Base-by-base conservation (phyloP, 37 sponge, comb jelly and placozoan species). In the Diacarnus erythraeanus region DNA sequence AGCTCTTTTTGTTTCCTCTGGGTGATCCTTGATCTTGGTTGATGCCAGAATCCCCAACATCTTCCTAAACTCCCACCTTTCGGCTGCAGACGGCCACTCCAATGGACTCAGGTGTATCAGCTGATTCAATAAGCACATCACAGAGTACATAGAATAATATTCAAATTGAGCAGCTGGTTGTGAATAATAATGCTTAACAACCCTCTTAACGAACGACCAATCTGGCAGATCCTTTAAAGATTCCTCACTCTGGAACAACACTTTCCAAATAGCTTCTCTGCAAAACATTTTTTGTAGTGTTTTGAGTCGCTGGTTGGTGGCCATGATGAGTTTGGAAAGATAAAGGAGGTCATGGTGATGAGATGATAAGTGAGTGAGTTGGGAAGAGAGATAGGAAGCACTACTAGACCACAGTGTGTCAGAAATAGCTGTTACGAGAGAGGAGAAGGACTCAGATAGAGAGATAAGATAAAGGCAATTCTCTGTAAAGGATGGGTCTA, bases 281-380 rank as follows among this genome's bases (percentile, higher is more conserved):
- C 77, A 76, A 38, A 58, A 15, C 21, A 40, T 17, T 3, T 23
- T 6, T 25, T 60, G 63, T 26, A 76, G 77, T 3, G 8, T 3
- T 22, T 20, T 33, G 34, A 34, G 42, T 4, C 64, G 18, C 2
- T 4, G 29, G 2, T 61, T 6, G 12, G 42, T 34, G n/a, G 33
- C 42, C 18, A 3, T 37, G 60, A 80, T 69, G 35, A 80, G 38
- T 5, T 58, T n/a, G 17, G 71, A 44, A 0, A 80, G 44, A 39
- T 80, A 36, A 21, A 80, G 71, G 30, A 44, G 57, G 60, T 80
- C 60, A 42, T 71, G 72, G 61, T 80, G 80, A 38, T 80, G 80
- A 0, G 17, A 23, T 0, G 71, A 59, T 35, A 80, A 31, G 0
- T 30, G 20, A 15, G 9, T n/a, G 0, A 71, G 26, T 8, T 18